Evolutionary conservation across 2,113 vertebrate genomes (phyloP).

Genomic region (Tichodroma muraria): DNA sequence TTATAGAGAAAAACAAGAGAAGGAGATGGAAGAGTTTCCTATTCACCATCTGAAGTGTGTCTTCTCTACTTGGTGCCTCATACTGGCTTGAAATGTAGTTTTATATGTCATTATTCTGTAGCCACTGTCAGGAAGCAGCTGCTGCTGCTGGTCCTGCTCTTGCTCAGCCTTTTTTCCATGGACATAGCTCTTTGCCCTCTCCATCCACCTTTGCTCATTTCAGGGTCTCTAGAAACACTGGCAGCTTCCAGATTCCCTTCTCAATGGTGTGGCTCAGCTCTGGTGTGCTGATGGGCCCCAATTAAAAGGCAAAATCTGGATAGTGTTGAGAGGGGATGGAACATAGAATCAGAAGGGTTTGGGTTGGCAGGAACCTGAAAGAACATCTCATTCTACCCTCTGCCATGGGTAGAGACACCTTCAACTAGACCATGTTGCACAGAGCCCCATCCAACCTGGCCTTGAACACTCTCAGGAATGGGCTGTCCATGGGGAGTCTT

Average conservation of each 20-base stretch:
- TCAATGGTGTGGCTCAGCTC: accelerated
- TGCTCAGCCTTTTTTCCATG: neutral
- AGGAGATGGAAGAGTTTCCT: neutral
- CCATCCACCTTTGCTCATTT: neutral
- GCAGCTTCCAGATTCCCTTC: neutral
- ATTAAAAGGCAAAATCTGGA: neutral
- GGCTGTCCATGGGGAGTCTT: neutral
- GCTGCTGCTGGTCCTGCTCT: neutral
- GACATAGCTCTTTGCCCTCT: neutral
- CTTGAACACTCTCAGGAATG: neutral
- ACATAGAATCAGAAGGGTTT: neutral
- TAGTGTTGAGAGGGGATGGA: neutral
- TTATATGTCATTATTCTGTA: neutral
- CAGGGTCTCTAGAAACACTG: neutral
- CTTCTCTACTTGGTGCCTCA: neutral
- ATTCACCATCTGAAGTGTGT: neutral
- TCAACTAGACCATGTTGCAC: neutral
- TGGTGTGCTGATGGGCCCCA: neutral
- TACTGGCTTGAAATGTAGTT: neutral
- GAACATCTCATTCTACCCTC: neutral
- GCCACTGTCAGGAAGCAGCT: neutral
- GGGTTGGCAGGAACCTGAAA: neutral
- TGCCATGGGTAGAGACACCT: neutral
- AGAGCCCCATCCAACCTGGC: neutral
- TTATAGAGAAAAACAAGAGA: neutral